Percentiles rank a stretch among this genome's conserved stretches.
These are phyloP conservation scores for Antheraea yamamai DNA, from an alignment of 2,888 invertebrate species.

Conservation along the genomic window DNA sequence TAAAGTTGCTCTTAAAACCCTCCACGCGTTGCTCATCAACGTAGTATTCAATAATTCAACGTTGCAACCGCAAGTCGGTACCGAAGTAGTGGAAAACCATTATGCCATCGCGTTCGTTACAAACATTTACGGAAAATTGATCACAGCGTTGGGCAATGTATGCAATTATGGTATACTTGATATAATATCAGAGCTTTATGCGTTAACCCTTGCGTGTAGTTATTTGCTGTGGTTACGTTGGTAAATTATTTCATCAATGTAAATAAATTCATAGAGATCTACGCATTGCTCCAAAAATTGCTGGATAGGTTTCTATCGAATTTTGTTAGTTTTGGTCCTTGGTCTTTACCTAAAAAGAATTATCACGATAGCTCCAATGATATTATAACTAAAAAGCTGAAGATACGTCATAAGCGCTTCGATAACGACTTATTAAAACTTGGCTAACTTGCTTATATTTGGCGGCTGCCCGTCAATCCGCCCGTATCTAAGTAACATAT, in stretches of 20 bases:
- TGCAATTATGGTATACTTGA: slow-evolving; percentile 8
- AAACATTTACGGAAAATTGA: slow-evolving; percentile 16
- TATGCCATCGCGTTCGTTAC: slow-evolving; percentile 45
- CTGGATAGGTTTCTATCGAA: no score
- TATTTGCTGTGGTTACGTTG: not conserved
- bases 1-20: not conserved
- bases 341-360: no score
- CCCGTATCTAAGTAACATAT: no score
- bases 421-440: no score
- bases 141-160: slow-evolving; percentile 8
- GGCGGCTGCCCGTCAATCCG: no score
- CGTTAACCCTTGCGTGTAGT: slow-evolving; percentile 5
- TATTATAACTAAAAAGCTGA: no score
- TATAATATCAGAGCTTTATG: slow-evolving; percentile 2
- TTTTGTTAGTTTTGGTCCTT: no score
- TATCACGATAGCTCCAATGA: no score
- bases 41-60: not conserved
- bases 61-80: slow-evolving; percentile 17
- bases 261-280: no score
- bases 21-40: not conserved
- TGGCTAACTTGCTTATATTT: no score
- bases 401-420: no score
- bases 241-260: not conserved
- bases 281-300: no score
- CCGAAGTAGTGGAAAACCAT: slow-evolving; percentile 38